Evolutionary conservation across 2,113 vertebrate species (phyloP).

Genomic region (Australoheros scitulus): DNA sequence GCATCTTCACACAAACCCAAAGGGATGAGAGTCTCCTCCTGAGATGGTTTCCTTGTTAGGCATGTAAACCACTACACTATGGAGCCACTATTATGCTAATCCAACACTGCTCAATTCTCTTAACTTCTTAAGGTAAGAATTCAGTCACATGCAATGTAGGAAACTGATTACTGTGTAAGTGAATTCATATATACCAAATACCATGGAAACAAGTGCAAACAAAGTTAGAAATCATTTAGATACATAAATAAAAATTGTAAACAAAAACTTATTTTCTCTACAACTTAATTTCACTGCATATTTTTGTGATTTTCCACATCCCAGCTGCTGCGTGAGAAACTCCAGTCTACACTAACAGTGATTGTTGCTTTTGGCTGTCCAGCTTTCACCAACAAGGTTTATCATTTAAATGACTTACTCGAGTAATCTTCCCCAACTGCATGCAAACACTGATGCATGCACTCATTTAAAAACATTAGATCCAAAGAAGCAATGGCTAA

Average conservation of each 20-base stretch:
- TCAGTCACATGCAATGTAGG: not conserved
- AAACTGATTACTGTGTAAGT: not conserved
- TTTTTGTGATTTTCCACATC: not conserved
- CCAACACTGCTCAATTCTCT: not conserved
- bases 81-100: not conserved
- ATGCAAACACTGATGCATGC: not conserved
- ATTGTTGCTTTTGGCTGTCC: not conserved
- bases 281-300: not conserved
- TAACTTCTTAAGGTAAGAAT: not conserved
- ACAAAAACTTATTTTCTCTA: not conserved
- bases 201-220: not conserved
- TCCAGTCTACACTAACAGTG: not conserved
- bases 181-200: not conserved
- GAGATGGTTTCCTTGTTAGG: not conserved
- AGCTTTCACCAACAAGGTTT: not conserved
- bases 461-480: constrained; percentile 1
- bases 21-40: not conserved
- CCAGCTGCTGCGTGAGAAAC: not conserved
- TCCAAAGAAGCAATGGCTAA: not conserved
- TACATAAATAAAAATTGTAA: no score
- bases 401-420: not conserved
- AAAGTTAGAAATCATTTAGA: not conserved
- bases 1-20: not conserved
- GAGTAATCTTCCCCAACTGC: not conserved
- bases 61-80: not conserved